Evolutionary conservation across 2,113 vertebrate genomes (phyloP).

Genomic region (Pomatorhinus ruficollis): DNA sequence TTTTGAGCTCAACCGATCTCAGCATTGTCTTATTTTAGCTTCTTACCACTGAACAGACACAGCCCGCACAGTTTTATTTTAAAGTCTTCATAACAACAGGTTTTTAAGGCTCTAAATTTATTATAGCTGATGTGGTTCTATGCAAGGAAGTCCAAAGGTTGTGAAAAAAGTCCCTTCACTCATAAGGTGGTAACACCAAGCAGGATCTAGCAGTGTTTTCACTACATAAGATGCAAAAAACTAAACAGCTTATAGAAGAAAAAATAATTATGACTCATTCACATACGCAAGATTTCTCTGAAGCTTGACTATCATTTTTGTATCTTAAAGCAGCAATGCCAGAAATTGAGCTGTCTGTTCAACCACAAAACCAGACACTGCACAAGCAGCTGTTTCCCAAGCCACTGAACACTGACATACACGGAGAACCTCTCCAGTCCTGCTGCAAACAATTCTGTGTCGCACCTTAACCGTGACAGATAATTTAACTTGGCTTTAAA

Average conservation of each 20-base stretch:
- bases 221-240: neutral
- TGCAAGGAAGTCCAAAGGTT: neutral
- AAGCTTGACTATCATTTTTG: constrained; percentile 18
- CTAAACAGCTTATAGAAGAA: neutral
- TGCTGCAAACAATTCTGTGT: constrained; percentile 13
- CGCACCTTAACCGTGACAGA: neutral
- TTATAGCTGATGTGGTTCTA: neutral
- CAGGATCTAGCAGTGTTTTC: neutral
- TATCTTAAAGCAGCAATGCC: constrained; percentile 12
- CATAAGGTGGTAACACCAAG: neutral
- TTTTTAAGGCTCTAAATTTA: constrained; percentile 7
- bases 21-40: neutral
- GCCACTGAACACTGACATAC: neutral
- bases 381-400: constrained; percentile 42
- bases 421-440: neutral
- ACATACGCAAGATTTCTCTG: constrained; percentile 21
- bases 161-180: neutral
- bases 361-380: constrained; percentile 11
- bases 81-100: constrained; percentile 1
- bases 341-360: constrained; percentile 29
- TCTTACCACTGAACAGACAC: neutral
- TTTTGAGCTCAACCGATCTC: neutral
- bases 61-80: neutral
- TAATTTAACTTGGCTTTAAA: constrained; percentile 35
- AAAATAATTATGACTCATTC: constrained; percentile 17